Conservation (phyloP, 1,140 invertebrate genomes). For the Calephelis virginiensis region DNA sequence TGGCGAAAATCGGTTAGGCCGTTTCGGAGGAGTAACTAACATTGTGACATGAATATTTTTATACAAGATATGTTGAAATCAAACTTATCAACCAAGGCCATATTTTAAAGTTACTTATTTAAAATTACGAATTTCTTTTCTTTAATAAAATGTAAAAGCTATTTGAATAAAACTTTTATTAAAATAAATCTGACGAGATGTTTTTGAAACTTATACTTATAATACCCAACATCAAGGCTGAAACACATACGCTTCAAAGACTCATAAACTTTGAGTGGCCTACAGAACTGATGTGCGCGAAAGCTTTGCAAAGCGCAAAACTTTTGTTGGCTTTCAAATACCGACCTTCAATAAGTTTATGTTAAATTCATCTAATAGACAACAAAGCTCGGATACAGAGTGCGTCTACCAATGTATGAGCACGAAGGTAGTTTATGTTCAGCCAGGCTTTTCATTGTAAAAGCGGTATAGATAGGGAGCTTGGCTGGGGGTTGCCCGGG, state of each 20-base stretch:
- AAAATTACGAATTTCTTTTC: background rate
- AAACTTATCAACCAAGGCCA: too few relatives aligned
- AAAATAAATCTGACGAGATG: background rate
- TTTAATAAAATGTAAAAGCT: background rate
- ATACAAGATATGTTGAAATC: too few relatives aligned
- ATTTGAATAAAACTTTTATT: background rate
- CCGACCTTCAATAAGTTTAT: constrained; percentile 25
- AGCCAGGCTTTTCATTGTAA: constrained; percentile 66
- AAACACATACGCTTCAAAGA: constrained; percentile 15
- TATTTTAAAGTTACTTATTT: too few relatives aligned
- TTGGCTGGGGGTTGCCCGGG: constrained; percentile 64
- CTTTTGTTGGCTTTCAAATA: constrained; percentile 19
- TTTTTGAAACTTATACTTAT: constrained; percentile 13
- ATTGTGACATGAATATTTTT: too few relatives aligned
- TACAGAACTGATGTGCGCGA: constrained; percentile 19
- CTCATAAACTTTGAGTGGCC: constrained; percentile 18
- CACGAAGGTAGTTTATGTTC: constrained; percentile 61
- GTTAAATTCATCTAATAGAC: constrained; percentile 27
- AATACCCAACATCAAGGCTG: background rate
- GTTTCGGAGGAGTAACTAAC: too few relatives aligned
- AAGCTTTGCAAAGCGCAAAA: constrained; percentile 21
- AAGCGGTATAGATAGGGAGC: constrained; percentile 65
- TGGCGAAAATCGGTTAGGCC: too few relatives aligned
- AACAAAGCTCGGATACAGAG: constrained; percentile 18
- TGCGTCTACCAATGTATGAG: constrained; percentile 52